Evolutionary conservation across 53 echinoderm and acorn worm genomes (phyloP).

Genomic region (Zoroaster sp.): DNA sequence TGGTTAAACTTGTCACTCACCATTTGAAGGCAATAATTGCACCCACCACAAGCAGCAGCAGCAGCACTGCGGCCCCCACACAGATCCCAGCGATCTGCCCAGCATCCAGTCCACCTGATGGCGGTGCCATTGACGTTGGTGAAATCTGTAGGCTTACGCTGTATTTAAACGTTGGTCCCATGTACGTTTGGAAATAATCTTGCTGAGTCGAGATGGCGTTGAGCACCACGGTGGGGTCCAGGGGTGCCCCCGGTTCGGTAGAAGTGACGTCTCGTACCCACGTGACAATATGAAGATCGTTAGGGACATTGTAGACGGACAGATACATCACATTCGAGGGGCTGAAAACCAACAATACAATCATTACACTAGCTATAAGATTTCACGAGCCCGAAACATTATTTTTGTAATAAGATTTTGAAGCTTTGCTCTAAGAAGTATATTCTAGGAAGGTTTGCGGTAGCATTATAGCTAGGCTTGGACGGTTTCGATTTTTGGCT

Average conservation of each 20-base stretch:
- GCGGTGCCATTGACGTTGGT: background rate
- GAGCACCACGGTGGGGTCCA: slow-evolving; percentile 5
- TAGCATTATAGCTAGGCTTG: too few relatives aligned
- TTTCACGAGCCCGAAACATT: too few relatives aligned
- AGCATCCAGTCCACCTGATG: background rate
- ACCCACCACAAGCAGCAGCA: background rate
- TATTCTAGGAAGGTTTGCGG: background rate
- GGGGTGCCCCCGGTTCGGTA: background rate
- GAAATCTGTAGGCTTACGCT: background rate
- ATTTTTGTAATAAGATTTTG: too few relatives aligned
- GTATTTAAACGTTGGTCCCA: slow-evolving; percentile 34
- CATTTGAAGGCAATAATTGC: background rate
- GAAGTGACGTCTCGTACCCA: slow-evolving; percentile 72
- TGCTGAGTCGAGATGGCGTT: slow-evolving; percentile 13
- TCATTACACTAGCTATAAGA: too few relatives aligned
- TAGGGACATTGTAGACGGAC: slow-evolving; percentile 15
- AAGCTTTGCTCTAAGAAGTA: too few relatives aligned
- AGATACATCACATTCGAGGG: slow-evolving; percentile 63
- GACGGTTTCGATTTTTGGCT: too few relatives aligned
- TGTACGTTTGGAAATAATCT: background rate
- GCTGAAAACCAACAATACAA: too few relatives aligned
- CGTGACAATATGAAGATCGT: slow-evolving; percentile 67
- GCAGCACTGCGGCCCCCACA: slow-evolving; percentile 15
- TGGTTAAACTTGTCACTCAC: slow-evolving; percentile 24
- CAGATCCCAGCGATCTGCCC: slow-evolving; percentile 38